phyloP scores from a whole-genome alignment of 1,140 invertebrate genomes.

The Bombus pyrosoma region DNA sequence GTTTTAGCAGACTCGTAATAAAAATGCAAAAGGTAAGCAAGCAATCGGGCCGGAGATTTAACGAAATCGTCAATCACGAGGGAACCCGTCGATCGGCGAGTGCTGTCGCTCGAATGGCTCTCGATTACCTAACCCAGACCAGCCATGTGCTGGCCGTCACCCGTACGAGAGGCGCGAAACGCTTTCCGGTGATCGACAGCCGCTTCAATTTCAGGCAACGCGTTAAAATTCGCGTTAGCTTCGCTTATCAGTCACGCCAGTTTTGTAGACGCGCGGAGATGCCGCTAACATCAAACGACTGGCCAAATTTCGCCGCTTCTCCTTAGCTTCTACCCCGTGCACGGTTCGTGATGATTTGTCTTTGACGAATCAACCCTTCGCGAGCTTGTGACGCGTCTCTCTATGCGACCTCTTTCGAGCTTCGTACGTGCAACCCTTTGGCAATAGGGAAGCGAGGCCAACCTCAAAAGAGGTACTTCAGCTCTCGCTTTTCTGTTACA shows the following conservation, averaged over 20 bases:
- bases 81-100: neutral
- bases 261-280: neutral
- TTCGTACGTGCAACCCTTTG: constrained; percentile 19
- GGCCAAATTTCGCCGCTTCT: neutral
- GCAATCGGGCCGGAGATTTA: neutral
- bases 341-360: constrained; percentile 20
- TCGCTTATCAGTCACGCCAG: constrained; percentile 24
- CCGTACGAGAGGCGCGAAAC: too few relatives aligned
- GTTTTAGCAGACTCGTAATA: neutral
- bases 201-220: constrained; percentile 17
- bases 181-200: constrained; percentile 11
- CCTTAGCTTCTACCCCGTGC: neutral
- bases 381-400: neutral
- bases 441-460: neutral
- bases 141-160: neutral
- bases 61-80: constrained; percentile 9
- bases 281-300: constrained; percentile 2
- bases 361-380: constrained; percentile 40
- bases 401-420: neutral
- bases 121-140: neutral
- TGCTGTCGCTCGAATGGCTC: neutral
- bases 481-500: constrained; percentile 1
- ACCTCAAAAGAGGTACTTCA: constrained; percentile 39
- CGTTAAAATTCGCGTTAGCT: constrained; percentile 15
- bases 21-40: constrained; percentile 20